Conservation (phyloP, 2,113 vertebrate species). For the Datnioides undecimradiatus region DNA sequence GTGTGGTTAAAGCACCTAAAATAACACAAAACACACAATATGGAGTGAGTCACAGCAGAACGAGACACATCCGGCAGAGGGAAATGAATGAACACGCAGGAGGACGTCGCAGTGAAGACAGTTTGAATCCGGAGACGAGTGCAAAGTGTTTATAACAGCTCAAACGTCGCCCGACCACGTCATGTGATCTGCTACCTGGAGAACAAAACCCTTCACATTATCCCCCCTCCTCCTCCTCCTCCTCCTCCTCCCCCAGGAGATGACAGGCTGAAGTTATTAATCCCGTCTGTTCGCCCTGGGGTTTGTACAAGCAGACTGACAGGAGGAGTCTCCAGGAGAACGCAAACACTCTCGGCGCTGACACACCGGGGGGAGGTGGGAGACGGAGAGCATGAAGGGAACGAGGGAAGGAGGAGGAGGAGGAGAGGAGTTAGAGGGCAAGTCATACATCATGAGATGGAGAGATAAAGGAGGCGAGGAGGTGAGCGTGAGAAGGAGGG, state of each 20-base stretch:
- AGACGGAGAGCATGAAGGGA: not conserved
- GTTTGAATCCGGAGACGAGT: too few species aligned
- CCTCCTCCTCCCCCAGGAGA: constrained; percentile 22
- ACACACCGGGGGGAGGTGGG: not conserved
- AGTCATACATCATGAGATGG: not conserved
- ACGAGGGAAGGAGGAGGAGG: not conserved
- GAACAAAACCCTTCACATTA: too few species aligned
- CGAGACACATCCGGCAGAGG: too few species aligned
- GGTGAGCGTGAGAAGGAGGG: not conserved
- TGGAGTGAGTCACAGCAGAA: too few species aligned
- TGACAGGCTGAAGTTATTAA: constrained; percentile 52
- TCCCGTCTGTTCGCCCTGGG: constrained; percentile 5
- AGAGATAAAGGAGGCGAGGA: not conserved
- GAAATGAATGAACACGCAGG: too few species aligned
- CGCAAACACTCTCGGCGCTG: constrained; percentile 14
- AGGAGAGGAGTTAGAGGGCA: not conserved
- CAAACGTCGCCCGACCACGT: too few species aligned
- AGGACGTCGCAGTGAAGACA: too few species aligned
- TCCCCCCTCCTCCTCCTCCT: not conserved
- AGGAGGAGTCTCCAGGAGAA: constrained; percentile 36
- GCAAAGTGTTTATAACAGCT: too few species aligned
- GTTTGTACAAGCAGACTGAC: constrained; percentile 39
- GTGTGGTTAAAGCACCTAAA: too few species aligned
- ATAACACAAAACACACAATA: too few species aligned
- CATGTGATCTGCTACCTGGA: too few species aligned